Conservation (phyloP, 2,113 vertebrate species). For the Bufo gargarizans region DNA sequence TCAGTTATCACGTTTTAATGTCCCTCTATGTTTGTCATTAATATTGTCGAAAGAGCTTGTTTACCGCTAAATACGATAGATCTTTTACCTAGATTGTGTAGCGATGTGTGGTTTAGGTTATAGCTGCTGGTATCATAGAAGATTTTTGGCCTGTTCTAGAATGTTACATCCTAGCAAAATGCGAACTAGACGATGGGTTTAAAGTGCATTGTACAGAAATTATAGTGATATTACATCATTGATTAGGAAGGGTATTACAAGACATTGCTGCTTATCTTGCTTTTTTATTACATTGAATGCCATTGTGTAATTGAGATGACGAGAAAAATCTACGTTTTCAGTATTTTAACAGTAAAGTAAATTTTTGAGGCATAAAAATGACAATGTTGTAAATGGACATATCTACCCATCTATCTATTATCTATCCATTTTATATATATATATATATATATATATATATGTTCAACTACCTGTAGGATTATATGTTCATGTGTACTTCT, state of each 20-base stretch:
- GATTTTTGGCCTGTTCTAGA: neutral
- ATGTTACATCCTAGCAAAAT: neutral
- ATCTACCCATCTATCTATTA: too few species aligned
- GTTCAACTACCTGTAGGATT: neutral
- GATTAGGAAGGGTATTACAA: too few species aligned
- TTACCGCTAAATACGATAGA: neutral
- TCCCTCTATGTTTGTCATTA: neutral
- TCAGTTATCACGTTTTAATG: neutral
- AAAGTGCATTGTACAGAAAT: neutral
- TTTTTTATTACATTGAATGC: neutral
- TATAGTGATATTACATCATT: neutral
- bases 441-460: neutral
- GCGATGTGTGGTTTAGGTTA: neutral
- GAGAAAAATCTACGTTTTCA: neutral
- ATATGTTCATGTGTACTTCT: neutral
- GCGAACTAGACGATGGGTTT: neutral
- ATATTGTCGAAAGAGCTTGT: neutral
- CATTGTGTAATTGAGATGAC: neutral
- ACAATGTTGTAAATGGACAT: too few species aligned
- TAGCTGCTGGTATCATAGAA: neutral
- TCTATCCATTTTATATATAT: neutral
- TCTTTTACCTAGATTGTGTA: neutral
- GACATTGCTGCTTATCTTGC: neutral
- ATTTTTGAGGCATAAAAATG: neutral
- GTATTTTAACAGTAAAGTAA: neutral